Percentiles rank a stretch among this genome's conserved stretches.
These are phyloP conservation scores for Phyllostomus hastatus DNA, from an alignment of 2,113 vertebrate genomes.

Conservation along the genomic window DNA sequence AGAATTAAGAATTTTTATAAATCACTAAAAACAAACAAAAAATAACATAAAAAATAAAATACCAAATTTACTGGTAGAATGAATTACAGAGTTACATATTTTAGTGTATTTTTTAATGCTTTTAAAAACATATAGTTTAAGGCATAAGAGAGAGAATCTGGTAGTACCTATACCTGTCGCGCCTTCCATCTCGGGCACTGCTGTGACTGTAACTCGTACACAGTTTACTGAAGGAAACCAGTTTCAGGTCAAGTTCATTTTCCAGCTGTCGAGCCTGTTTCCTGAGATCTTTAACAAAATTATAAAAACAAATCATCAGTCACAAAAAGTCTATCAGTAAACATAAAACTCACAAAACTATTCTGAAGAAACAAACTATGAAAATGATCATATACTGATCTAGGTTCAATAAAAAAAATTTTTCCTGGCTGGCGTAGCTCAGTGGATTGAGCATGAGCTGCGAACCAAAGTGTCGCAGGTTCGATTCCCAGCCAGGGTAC, in stretches of 20 bases:
- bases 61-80: background rate
- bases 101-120: conserved; percentile 16
- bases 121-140: conserved; percentile 41
- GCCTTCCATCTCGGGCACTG: conserved; percentile 89
- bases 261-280: conserved; percentile 98
- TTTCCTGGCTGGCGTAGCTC: no score
- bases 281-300: conserved; percentile 88
- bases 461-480: no score
- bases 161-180: conserved; percentile 93
- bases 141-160: conserved; percentile 58
- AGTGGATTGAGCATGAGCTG: no score
- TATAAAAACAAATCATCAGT: conserved; percentile 57
- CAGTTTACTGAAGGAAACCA: conserved; percentile 99
- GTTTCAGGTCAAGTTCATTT: conserved; percentile 97
- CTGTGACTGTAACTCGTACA: conserved; percentile 94
- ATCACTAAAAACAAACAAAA: conserved; percentile 15
- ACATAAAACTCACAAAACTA: conserved; percentile 18
- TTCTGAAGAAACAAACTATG: conserved; percentile 29
- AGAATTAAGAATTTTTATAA: conserved; percentile 28
- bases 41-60: conserved; percentile 5
- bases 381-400: conserved; percentile 17
- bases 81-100: background rate
- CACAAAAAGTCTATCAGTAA: background rate
- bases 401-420: background rate
- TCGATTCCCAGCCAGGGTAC: no score